Evolutionary conservation across 2,797 vertebrate genomes (phyloP).

Genomic region (Xenopus petersii): DNA sequence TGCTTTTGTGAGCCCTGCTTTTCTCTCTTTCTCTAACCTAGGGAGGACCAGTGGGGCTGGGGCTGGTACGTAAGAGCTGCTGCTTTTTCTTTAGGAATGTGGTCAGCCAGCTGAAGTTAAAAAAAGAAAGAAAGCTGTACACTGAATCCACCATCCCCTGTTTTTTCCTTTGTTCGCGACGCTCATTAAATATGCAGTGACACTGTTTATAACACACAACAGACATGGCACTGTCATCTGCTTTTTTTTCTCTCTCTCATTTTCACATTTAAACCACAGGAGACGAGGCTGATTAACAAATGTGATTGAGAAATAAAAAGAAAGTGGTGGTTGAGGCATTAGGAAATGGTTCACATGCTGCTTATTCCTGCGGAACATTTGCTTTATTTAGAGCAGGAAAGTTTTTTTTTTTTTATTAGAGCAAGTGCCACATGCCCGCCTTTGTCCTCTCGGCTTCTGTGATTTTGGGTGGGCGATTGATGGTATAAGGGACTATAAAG

Average conservation of each 20-base stretch:
- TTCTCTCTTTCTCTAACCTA: too few relatives aligned
- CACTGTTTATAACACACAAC: constrained; percentile 55
- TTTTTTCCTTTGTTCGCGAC: constrained; percentile 70
- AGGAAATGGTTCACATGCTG: background rate
- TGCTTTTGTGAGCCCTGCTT: too few relatives aligned
- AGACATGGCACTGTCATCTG: constrained; percentile 22
- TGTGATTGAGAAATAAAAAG: background rate
- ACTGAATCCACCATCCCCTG: constrained; percentile 34
- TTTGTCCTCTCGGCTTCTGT: too few relatives aligned
- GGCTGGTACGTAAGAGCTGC: background rate
- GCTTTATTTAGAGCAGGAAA: background rate
- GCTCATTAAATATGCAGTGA: constrained; percentile 70
- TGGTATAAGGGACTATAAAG: too few relatives aligned
- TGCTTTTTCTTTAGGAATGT: constrained; percentile 39
- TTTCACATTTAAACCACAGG: constrained; percentile 30
- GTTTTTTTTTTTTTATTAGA: background rate
- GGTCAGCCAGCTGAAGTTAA: constrained; percentile 22
- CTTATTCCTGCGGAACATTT: background rate
- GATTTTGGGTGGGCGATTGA: too few relatives aligned
- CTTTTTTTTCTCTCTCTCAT: constrained; percentile 1
- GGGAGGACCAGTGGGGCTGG: background rate
- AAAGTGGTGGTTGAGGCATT: background rate
- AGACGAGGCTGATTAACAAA: constrained; percentile 9
- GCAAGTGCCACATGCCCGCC: too few relatives aligned
- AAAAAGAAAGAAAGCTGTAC: background rate